Base-by-base conservation (phyloP, 2,797 vertebrate genomes). In the Buceros bicornis region DNA sequence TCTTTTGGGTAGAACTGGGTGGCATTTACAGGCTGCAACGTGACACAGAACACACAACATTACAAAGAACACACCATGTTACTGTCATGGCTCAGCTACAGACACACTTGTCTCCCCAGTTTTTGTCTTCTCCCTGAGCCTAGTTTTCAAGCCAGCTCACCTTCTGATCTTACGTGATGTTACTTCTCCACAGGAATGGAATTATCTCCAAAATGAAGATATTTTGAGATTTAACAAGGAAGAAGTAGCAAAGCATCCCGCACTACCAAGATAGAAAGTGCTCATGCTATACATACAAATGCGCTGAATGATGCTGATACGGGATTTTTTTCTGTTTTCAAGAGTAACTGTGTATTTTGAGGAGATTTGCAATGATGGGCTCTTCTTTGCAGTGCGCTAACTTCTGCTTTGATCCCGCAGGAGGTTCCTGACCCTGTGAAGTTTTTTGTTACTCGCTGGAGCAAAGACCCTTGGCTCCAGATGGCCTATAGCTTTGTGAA, bases 401-500 rank as follows among this genome's bases (percentile, higher is more conserved):
- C 47, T 79, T 54, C 20, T 50, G 1, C 35, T 76, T 78, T 91
- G 62, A 25, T 89, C 48, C 69, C 33, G 56, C 70, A 99, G 99
- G 99, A 99, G 50, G 99, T 99, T 89, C 99, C 99, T 79, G 99
- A 99, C 29, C 99, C 99, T 4, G 69, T 98, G 24, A 98, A 98
- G 93, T 99, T 98, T 94, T 99, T 99, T 76, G 98, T 99, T 58
- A 99, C 99, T 15, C 98, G 97, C 33, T 99, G 99, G 99, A 99
- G 98, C 97, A 98, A 98, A 85, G 99, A 99, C 95, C 82, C 97
- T 13, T 99, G 99, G 99, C 98, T 99, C 57, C 99, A 99, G 98
- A 99, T 99, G 99, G 99, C 99, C 0, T 99, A 99, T 96, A 99
- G 99, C 95, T 99, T 99, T 66, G 99, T 99, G 91, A 99, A 99